These are phyloP conservation scores for Aurelia coerulea DNA, from an alignment of 30 jellyfish, hydroid and myxozoan species.

Conservation along the genomic window DNA sequence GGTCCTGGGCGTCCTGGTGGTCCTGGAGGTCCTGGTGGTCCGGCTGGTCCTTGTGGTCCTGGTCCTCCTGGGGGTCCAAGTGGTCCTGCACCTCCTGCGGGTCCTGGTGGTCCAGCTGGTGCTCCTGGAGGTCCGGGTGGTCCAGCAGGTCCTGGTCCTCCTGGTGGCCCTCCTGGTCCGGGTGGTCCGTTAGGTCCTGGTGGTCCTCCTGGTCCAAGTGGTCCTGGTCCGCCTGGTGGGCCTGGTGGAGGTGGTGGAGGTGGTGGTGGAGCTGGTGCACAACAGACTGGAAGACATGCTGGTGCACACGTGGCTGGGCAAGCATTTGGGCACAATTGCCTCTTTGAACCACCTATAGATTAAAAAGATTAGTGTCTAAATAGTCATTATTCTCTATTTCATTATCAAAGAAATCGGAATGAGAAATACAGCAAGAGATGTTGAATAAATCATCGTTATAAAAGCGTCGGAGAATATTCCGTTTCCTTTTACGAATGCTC, in stretches of 20 bases:
- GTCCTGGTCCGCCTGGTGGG: conserved; percentile 99
- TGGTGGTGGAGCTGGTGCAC: conserved; percentile 88
- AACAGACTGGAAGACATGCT: conserved; percentile 67
- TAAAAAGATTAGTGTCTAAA: no score
- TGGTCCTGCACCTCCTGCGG: conserved; percentile 98
- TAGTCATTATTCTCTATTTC: no score
- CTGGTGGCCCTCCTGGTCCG: conserved; percentile 99
- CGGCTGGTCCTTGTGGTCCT: conserved; percentile 99
- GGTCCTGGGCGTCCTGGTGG: conserved; percentile 99
- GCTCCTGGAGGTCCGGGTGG: conserved; percentile 99
- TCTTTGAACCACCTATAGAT: conserved; percentile 57
- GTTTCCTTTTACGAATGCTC: no score
- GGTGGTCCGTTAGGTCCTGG: conserved; percentile 99
- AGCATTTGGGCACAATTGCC: conserved; percentile 67
- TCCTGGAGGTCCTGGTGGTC: conserved; percentile 99
- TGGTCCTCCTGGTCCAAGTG: conserved; percentile 99
- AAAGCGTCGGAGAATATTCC: no score
- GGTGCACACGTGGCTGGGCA: conserved; percentile 98
- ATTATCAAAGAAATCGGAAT: no score
- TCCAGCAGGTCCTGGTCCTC: conserved; percentile 98
- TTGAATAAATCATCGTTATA: no score
- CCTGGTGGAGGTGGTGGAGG: conserved; percentile 99
- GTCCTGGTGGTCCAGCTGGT: conserved; percentile 98
- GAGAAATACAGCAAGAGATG: no score
- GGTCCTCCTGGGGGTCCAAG: conserved; percentile 99